Base-by-base conservation (phyloP, 2,888 invertebrate genomes). In the Alsophila aescularia region DNA sequence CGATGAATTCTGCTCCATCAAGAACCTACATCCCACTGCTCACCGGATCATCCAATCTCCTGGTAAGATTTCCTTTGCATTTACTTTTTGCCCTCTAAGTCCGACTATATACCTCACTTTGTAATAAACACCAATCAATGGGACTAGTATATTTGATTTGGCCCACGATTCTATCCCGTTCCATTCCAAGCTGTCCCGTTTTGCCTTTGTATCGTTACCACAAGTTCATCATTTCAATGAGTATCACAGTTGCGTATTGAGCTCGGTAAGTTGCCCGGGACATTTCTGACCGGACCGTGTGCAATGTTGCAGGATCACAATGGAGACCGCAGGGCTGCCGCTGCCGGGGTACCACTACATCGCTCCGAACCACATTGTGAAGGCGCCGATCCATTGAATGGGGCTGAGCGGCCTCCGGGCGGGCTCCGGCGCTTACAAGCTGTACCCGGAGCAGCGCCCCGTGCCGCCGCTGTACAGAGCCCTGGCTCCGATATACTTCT, bases 261-360 rank as follows among this genome's bases (percentile, higher is more conserved):
- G 15, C 5, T 36, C 12, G 10, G 12, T 12, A 5, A 4, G 35
- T 29, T 39, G 14, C 8, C 7, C 1, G 37, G 12, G 2, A 29
- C 2, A 29, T 14, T 15, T 47, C 27, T 45, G 39, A 35, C 50
- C 50, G 29, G 14, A 9, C 10, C n/a, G 27, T 12, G 49, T 55
- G 21, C 43, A 56, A 66, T 71, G 87, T 94, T 94, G 60, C 94
- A 98, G 98, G 95, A 97, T 98, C 96, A 96, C 97, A 59, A 96
- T 97, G 96, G 97, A 98, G 93, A 97, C 97, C 52, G 96, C 97
- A 72, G 97, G 97, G 63, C 93, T 97, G 92, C 96, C 97, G 77
- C 95, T 97, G 93, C 96, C 96, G 62, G 96, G 97, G 72, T 97
- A 97, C 92, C 97, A 97, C 90, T 97, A 97, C 93, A 96, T 97